Base-by-base conservation (phyloP, 2,888 invertebrate genomes). In the Heteromurus nitidus region DNA sequence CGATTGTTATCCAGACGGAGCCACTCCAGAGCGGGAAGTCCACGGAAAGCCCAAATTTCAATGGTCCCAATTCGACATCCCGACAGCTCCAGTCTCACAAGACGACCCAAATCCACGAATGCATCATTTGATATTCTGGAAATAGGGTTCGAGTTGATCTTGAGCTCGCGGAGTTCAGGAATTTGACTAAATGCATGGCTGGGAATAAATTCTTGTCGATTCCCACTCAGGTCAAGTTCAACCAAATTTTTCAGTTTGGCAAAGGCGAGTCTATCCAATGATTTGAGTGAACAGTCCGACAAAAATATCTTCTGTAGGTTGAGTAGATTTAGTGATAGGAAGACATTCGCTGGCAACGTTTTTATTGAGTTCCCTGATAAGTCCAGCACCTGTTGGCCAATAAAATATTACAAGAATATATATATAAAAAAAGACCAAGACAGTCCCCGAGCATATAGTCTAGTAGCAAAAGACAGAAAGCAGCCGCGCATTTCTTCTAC, bases 251-350 rank as follows among this genome's bases (percentile, higher is more conserved):
- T 94, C 36, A 96, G 92, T 87, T 93, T 93, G 86, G 93, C 91
- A 89, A 95, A 95, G 1, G 95, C 93, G 88, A 92, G 92, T 74
- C 92, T 92, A 86, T 94, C 93, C 85, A 96, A 91, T 0, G 91
- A 90, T 87, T 93, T 92, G 82, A 95, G 90, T 64, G 92, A 91
- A 89, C 95, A 95, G 80, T 92, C 91, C 36, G 93, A 91, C 87
- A 95, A 90, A 88, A 93, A 94, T 30, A 95, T 92, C 87, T 94
- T 94, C 89, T 96, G 95, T 70, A 95, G 91, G 89, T 95, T 95
- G 68, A 94, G 91, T 77, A 96, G 91, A 85, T 94, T 94, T 13
- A 93, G 93, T 67, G 92, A 91, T 69, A 93, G 92, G 88, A 96
- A 95, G 79, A 93, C 93, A 88, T 94, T 94, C 87, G 93, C 92